Percentiles rank a stretch among this genome's conserved stretches.
Evolutionary conservation across 37 sponge, comb jelly and placozoan genomes (phyloP).

Genomic region (Axinella damicornis): DNA sequence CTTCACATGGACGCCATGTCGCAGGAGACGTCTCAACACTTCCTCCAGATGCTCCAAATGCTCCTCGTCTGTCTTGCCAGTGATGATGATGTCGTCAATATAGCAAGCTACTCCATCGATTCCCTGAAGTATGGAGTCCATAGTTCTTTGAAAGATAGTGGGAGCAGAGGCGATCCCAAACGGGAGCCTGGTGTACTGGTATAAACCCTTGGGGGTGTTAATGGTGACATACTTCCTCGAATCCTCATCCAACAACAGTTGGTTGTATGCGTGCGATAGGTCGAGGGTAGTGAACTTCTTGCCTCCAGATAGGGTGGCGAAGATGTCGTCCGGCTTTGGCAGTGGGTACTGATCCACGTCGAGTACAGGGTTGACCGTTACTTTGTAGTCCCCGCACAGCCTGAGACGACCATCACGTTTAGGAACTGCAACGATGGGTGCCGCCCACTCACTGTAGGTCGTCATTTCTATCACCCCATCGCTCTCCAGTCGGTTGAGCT

Average conservation of each 20-base stretch:
- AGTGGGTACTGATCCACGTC: neutral
- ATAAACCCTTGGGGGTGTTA: too few species aligned
- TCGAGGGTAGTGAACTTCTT: too few species aligned
- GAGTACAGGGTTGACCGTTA: neutral
- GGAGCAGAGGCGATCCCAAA: conserved; percentile 14
- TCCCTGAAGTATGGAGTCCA: conserved; percentile 12
- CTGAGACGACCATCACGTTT: too few species aligned
- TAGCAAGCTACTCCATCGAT: conserved; percentile 12
- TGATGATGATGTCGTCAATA: conserved; percentile 19
- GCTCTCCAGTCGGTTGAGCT: too few species aligned
- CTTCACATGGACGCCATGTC: neutral
- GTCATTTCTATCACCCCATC: too few species aligned
- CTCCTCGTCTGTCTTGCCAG: conserved; percentile 4
- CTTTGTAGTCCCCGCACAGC: neutral
- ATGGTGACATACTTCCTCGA: neutral
- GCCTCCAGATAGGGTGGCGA: neutral
- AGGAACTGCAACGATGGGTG: too few species aligned
- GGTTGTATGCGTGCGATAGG: neutral
- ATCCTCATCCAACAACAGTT: too few species aligned
- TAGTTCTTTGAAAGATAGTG: neutral
- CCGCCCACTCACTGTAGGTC: too few species aligned
- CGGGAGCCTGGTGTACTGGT: neutral
- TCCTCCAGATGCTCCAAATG: neutral
- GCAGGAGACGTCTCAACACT: neutral
- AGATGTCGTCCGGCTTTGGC: neutral